Evolutionary conservation across 2,888 invertebrate genomes (phyloP), one percentile per base, ranked within the genome.

Genomic region (Embidobia sp.): DNA sequence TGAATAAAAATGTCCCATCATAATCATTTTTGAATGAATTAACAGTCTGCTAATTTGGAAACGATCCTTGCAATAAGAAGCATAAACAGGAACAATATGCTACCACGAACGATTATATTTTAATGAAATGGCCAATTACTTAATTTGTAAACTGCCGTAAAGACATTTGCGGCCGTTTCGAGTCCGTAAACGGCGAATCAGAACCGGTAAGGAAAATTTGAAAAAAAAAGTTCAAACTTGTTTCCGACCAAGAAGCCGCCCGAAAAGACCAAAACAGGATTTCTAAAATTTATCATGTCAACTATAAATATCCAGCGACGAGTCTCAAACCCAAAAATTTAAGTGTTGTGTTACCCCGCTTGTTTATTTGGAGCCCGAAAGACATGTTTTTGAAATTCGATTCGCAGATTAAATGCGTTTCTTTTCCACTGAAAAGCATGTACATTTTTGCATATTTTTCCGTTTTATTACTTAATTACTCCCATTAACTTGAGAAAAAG

Each of bases 241-340:
- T 53, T 55, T 40, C 40, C 49, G 31, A 11, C 19, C 31, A 63
- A 63, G 64, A 64, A 61, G 66, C 22, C 42, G 57, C 49, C 66
- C 67, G 61, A 64, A 63, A 77, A 72, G 46, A 11, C 53, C 63
- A 51, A 77, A 83, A 79, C 78, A 79, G 81, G 82, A 83, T 83
- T 86, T 85, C 84, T 86, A 84, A 61, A 86, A 87, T 85, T 79
- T 80, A 83, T 83, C 82, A 78, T 64, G 67, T 77, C 79, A 64
- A 76, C 82, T 87, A 85, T 85, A 85, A 86, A 85, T 86, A 85
- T 19, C 31, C 42, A 13, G 15, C 29, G 6, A n/a, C 27, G 15
- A 29, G 40, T 51, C 46, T 46, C 16, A 3, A n/a, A 35, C 26
- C 26, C 4, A 46, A 61, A 35, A 13, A 31, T 33, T 46, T 42